phyloP scores from a whole-genome alignment of 2,113 vertebrate genomes.

The Muntiacus muntjak region DNA sequence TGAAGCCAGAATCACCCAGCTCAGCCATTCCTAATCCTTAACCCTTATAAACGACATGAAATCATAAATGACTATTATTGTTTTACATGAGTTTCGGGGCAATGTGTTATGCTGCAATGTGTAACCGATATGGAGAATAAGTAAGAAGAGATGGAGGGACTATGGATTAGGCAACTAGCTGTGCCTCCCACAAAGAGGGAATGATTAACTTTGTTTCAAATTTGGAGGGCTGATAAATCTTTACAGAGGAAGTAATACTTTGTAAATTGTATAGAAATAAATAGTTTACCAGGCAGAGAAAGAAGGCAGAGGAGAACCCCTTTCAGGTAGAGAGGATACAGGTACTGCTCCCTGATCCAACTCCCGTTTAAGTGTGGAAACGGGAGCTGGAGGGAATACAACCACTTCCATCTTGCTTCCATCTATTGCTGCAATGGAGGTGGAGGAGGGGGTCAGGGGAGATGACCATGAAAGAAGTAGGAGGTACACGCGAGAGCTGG shows the following conservation, averaged over 20 bases:
- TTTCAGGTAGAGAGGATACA: not conserved
- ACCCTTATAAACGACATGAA: not conserved
- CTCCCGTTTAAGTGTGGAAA: not conserved
- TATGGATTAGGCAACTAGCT: not conserved
- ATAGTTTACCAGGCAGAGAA: not conserved
- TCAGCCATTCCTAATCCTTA: no score
- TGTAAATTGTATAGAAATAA: not conserved
- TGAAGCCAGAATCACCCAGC: not conserved
- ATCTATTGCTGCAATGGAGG: fast-evolving
- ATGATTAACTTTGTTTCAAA: not conserved
- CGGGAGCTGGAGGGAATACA: no score
- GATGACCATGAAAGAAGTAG: not conserved
- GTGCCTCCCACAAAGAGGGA: not conserved
- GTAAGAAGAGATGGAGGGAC: not conserved
- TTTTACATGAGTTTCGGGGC: not conserved
- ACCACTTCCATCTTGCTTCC: not conserved
- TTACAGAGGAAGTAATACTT: not conserved
- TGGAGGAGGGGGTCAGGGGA: not conserved
- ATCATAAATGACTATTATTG: not conserved
- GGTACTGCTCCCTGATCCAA: not conserved
- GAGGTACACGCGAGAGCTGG: not conserved
- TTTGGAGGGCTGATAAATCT: not conserved
- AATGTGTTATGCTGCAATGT: not conserved
- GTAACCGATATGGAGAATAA: not conserved
- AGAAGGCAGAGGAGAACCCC: not conserved